Base-by-base conservation (phyloP, 2,113 vertebrate genomes). In the Myotis lucifugus region DNA sequence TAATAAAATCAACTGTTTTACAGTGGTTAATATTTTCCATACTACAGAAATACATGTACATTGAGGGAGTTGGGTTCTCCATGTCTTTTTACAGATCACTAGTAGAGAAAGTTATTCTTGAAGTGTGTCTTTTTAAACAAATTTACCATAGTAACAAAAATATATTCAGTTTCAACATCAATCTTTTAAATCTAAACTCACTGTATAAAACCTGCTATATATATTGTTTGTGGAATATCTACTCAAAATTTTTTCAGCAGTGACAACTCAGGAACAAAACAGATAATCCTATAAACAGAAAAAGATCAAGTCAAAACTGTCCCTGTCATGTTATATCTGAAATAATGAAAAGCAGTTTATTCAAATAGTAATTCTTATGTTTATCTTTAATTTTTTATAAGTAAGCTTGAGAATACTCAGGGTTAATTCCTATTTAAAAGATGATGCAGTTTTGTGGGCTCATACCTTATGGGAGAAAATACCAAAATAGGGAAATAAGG, bases 321-420 rank as follows among this genome's bases (percentile, higher is more conserved):
- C 74, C 37, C 27, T 84, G 3, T 91, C 67, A 73, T 69, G 34
- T 74, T 93, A 87, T 72, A 81, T 29, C 56, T 86, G 11, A 91
- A 95, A 92, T 59, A 78, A 27, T 69, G 17, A 96, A 96, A 23
- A 95, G 7, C 52, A 90, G 3, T 89, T 90, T 94, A 70, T 83
- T 85, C 66, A 91, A 90, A 76, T 8, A 90, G 32, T 17, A 84
- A 67, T 81, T 90, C 77, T 90, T 93, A 3, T 69, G 85, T 74
- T 88, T 88, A 79, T 34, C 50, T 93, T 93, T 88, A 91, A 92
- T 87, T 72, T 94, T 94, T 94, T 88, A 88, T 23, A 91, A 42
- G 27, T 77, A 91, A 87, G 19, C 15, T 93, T 79, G 12, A 87
- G 23, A 94, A 72, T 85, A 90, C 15, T 88, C 64, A 79, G 42